Conservation (phyloP, 1,140 invertebrate species). For the Halesus radiatus region DNA sequence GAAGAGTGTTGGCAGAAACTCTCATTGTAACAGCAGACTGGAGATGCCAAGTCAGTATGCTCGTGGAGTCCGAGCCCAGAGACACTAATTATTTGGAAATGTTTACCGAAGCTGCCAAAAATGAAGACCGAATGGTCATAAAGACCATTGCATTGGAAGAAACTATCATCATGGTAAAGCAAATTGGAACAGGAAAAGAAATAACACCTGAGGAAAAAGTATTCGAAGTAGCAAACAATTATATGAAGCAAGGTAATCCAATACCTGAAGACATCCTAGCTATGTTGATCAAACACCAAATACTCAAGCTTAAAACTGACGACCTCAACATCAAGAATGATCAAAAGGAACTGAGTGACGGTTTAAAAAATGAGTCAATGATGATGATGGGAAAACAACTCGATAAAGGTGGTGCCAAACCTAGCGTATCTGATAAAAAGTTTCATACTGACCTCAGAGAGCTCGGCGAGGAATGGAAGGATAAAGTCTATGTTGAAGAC, state of each 20-base stretch:
- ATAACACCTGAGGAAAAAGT: slow-evolving; percentile 64
- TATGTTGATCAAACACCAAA: slow-evolving; percentile 65
- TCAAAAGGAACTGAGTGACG: slow-evolving; percentile 62
- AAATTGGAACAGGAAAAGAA: slow-evolving; percentile 65
- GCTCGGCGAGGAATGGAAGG: slow-evolving; percentile 71
- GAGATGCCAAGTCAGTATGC: slow-evolving; percentile 30
- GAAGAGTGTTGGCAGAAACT: neutral
- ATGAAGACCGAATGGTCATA: slow-evolving; percentile 67
- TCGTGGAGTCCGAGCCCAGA: slow-evolving; percentile 49
- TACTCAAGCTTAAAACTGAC: slow-evolving; percentile 66
- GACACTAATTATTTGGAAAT: slow-evolving; percentile 65
- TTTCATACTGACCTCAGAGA: slow-evolving; percentile 66
- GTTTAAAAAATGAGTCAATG: slow-evolving; percentile 62
- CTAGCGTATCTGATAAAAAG: slow-evolving; percentile 60
- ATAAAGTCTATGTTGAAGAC: slow-evolving; percentile 69
- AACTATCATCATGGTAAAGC: slow-evolving; percentile 68
- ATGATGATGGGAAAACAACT: slow-evolving; percentile 61
- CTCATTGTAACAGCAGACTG: slow-evolving; percentile 29
- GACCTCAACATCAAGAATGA: slow-evolving; percentile 64
- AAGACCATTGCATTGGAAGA: slow-evolving; percentile 68
- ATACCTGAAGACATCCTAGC: slow-evolving; percentile 65
- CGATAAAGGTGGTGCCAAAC: slow-evolving; percentile 43
- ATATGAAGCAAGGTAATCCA: slow-evolving; percentile 63
- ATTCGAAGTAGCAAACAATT: slow-evolving; percentile 64
- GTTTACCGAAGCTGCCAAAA: slow-evolving; percentile 63